Conservation (phyloP, 2,113 vertebrate genomes). For the Tyto alba region DNA sequence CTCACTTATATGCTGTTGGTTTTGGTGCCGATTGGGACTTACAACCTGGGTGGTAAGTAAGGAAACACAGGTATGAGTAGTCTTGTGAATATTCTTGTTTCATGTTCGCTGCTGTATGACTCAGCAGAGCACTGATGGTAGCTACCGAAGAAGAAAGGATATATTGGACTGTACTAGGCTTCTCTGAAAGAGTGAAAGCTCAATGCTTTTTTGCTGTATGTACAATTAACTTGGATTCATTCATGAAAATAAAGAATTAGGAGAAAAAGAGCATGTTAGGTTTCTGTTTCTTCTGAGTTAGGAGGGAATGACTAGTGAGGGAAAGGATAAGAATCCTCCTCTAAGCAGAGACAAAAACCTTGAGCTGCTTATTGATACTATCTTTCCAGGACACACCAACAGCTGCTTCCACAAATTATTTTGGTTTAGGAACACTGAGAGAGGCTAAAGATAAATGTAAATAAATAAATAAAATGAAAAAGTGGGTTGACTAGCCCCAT, state of each 20-base stretch:
- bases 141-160: background rate
- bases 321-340: background rate
- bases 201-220: background rate
- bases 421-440: background rate
- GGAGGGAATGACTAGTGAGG: background rate
- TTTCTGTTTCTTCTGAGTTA: background rate
- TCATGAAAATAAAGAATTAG: background rate
- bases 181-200: background rate
- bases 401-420: background rate
- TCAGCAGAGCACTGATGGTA: background rate
- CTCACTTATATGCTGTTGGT: background rate
- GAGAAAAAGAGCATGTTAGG: background rate
- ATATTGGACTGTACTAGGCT: background rate
- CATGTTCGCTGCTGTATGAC: background rate
- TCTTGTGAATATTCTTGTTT: background rate
- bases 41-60: background rate
- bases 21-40: background rate
- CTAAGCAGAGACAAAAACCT: background rate
- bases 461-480: background rate
- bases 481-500: background rate
- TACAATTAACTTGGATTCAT: background rate
- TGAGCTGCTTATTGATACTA: background rate
- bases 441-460: background rate
- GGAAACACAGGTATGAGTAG: background rate
- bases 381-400: background rate